A percentile compares a stretch with the other conserved stretches of the same genome.
Evolutionary conservation across 2,797 vertebrate species (phyloP).

Genomic region (Poeciliopsis infans): DNA sequence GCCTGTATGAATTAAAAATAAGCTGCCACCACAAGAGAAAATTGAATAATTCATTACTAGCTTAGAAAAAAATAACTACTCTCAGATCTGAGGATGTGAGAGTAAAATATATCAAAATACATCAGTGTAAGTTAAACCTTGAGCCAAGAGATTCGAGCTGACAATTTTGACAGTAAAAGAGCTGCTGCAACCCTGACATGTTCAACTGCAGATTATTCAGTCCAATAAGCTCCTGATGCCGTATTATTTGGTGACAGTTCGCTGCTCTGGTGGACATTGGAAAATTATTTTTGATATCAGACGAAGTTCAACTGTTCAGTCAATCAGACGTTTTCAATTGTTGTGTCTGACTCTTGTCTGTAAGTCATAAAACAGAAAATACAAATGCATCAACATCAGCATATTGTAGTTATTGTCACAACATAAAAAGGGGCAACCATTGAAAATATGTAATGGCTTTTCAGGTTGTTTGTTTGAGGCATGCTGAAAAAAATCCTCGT

Average conservation of each 20-base stretch:
- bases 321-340: background rate
- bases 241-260: background rate
- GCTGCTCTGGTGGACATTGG: background rate
- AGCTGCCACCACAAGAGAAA: background rate
- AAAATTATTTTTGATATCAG: background rate
- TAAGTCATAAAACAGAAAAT: background rate
- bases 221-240: background rate
- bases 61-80: background rate
- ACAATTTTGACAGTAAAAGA: background rate
- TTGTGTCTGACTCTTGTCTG: background rate
- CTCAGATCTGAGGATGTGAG: background rate
- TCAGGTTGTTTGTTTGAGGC: background rate
- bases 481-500: background rate
- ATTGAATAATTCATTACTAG: background rate
- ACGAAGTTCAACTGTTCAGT: background rate
- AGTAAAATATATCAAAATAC: background rate
- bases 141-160: background rate
- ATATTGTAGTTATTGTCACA: background rate
- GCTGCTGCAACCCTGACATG: background rate
- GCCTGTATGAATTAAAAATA: slow-evolving; percentile 8
- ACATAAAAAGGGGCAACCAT: background rate
- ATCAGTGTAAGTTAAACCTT: background rate
- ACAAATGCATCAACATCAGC: background rate
- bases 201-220: background rate
- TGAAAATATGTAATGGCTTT: background rate